A percentile compares a stretch with the other conserved stretches of the same genome.
phyloP scores from a whole-genome alignment of 1,140 invertebrate genomes.

The Drosophila orosa region DNA sequence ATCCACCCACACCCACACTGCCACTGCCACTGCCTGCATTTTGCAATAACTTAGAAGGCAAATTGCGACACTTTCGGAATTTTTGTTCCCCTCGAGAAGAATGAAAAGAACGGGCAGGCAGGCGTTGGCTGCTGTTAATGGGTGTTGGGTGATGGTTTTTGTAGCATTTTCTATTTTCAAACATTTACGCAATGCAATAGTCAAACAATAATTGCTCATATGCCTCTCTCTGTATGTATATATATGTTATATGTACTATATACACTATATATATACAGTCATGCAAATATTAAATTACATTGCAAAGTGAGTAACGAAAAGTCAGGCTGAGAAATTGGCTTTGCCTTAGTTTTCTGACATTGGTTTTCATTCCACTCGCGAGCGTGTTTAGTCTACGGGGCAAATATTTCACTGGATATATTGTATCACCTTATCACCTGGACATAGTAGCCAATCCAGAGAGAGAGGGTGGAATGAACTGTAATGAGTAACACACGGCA shows the following conservation, averaged over 20 bases:
- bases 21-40: constrained; percentile 54
- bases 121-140: constrained; percentile 14
- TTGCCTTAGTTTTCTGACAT: constrained; percentile 8
- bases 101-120: not conserved
- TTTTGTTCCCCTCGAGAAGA: not conserved
- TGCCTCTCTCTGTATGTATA: constrained; percentile 16
- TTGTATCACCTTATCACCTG: not conserved
- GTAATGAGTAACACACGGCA: constrained; percentile 1
- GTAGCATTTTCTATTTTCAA: constrained; percentile 73
- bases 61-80: constrained; percentile 72
- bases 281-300: constrained; percentile 76
- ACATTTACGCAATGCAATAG: constrained; percentile 78
- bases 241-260: not conserved
- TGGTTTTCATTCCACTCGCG: constrained; percentile 16
- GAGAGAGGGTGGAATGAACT: constrained; percentile 23
- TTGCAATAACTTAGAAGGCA: constrained; percentile 70
- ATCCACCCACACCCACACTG: constrained; percentile 46
- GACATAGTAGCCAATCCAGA: not conserved
- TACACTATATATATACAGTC: constrained; percentile 14
- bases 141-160: constrained; percentile 13
- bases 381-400: constrained; percentile 66
- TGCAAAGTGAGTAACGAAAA: constrained; percentile 26
- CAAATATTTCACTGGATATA: constrained; percentile 1
- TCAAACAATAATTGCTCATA: constrained; percentile 67
- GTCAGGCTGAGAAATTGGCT: constrained; percentile 45